Base-by-base conservation (phyloP, 2,113 vertebrate species). In the Pimephales promelas region DNA sequence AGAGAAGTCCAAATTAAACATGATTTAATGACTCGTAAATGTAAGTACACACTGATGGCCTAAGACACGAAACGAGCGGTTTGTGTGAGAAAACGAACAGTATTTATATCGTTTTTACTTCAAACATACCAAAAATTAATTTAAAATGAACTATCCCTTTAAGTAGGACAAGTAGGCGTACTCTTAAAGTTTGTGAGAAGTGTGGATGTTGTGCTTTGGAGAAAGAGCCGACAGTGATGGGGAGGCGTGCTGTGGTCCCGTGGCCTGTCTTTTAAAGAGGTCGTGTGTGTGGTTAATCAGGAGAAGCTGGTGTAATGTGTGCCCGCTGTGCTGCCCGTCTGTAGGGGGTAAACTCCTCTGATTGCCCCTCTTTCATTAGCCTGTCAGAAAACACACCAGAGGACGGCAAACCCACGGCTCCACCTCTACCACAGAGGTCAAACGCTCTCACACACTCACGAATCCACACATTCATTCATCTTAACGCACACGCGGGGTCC, bases 301-400 rank as follows among this genome's bases (percentile, higher is more conserved):
- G 71, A 77, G 77, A 79, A 52, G 80, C 75, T 14, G 49, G 79
- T 85, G 74, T 84, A 79, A 86, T 79, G 70, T 34, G 22, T 9
- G 70, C 86, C 83, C 79, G 86, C 86, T 90, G 87, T 71, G 79
- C 70, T 85, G 31, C 45, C 34, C 82, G 22, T 34, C 82, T 52
- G 49, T 28, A 76, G 84, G 83, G 87, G 77, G 56, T 36, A 3
- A 49, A 57, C 57, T 76, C 61, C 82, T 84, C 85, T 88, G 88
- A 90, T 90, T 88, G 87, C 85, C 82, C 62, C 84, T 90, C 87
- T 89, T 90, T 86, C 86, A 89, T 89, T 82, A 92, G 87, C 62
- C 83, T 91, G 89, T 89, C 88, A 90, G 76, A 79, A 87, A 66
- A 57, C 85, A 76, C 78, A 68, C 70, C 11, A 62, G 87, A 84